Evolutionary conservation across 2,888 invertebrate genomes (phyloP), one percentile per base, ranked within the genome.

Genomic region (Sesamia inferens): DNA sequence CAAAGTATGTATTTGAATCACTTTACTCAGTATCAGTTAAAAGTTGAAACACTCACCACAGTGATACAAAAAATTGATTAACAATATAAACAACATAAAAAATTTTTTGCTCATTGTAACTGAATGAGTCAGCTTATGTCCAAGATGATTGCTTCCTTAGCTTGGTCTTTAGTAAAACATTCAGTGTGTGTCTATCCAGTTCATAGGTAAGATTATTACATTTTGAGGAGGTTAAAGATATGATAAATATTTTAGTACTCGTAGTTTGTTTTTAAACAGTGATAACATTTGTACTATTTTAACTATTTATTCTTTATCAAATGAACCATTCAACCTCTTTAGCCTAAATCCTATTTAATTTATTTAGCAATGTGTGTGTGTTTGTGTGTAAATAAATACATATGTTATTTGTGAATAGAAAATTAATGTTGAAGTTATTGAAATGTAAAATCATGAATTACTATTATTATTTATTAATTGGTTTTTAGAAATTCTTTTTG

Each of bases 131-230:
- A 87, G 77, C 76, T 78, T 85, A 75, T 84, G 76, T 81, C 68
- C 74, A 74, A 87, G 87, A 85, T 82, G 84, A 89, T 87, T 88
- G 84, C 87, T 89, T 90, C 89, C 89, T 90, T 82, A 77, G 82
- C 77, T 85, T 81, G 81, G 87, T 89, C 88, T 88, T 87, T 85
- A 81, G 81, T 84, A 82, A 87, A 73, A 81, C 85, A 83, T 74
- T 74, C 61, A 73, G 48, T 65, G 7, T 39, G 39, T 39, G 39
- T 39, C 39, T 39, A 39, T 7, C 39, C 39, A 39, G 39, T 7
- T 39, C 39, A 39, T 39, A 39, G 39, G 39, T 39, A 39, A 39
- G 39, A 39, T 39, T 39, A 39, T 39, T 7, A 5, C 39, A 39
- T 39, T 39, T 39, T 39, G 39, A 39, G 70, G 76, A 68, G 74